phyloP scores from a whole-genome alignment of 2,797 vertebrate genomes.

The Meriones psammophilus region DNA sequence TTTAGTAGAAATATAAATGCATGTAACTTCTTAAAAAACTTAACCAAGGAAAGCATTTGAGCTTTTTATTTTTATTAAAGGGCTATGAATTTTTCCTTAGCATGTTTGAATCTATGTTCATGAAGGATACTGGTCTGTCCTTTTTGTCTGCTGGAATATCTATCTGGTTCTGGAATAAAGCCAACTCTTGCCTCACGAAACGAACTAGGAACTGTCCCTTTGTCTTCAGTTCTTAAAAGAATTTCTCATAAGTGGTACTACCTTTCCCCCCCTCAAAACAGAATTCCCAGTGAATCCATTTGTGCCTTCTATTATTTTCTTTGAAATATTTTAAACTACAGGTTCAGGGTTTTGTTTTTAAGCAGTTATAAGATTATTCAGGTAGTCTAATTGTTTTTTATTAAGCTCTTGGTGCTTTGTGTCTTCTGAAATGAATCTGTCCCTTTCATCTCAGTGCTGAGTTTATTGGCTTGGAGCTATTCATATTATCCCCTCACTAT shows the following conservation, averaged over 20 bases:
- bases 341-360: neutral
- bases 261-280: neutral
- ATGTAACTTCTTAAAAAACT: constrained; percentile 53
- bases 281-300: constrained; percentile 46
- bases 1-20: constrained; percentile 68
- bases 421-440: constrained; percentile 46
- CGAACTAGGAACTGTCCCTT: neutral
- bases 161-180: constrained; percentile 38
- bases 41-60: constrained; percentile 41
- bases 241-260: constrained; percentile 1
- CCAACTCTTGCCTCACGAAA: neutral
- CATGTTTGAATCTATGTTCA: neutral
- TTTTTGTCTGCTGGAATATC: constrained; percentile 24
- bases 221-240: constrained; percentile 10
- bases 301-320: neutral
- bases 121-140: neutral
- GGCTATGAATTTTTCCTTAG: constrained; percentile 38
- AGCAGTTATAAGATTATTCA: neutral
- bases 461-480: constrained; percentile 29
- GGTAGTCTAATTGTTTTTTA: constrained; percentile 33
- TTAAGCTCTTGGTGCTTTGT: neutral
- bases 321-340: constrained; percentile 38
- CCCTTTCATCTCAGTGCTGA: constrained; percentile 40
- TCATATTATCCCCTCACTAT: constrained; percentile 13
- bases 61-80: constrained; percentile 60